Percentiles rank a stretch among this genome's conserved stretches.
These are phyloP conservation scores for Sebastolobus alascanus DNA, from an alignment of 2,797 vertebrate genomes.

Conservation along the genomic window DNA sequence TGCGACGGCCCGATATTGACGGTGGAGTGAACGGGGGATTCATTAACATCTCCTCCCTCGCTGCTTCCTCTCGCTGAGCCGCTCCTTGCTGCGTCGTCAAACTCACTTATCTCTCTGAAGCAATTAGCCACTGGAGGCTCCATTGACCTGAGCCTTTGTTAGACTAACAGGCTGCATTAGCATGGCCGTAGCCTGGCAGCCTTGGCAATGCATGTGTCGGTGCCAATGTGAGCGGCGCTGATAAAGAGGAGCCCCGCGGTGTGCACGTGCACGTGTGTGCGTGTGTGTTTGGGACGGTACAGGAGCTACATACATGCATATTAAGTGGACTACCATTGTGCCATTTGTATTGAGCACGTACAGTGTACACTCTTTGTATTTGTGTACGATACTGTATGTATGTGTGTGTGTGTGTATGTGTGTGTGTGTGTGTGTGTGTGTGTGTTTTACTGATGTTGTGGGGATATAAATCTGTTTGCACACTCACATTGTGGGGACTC, in stretches of 20 bases:
- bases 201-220: constrained; percentile 71
- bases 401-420: constrained; percentile 9
- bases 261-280: constrained; percentile 18
- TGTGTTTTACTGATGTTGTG: not conserved
- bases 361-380: constrained; percentile 14
- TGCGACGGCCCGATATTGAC: constrained; percentile 79
- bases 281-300: constrained; percentile 19
- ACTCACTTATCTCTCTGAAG: constrained; percentile 84
- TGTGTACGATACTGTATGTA: not conserved
- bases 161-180: constrained; percentile 80
- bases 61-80: constrained; percentile 67
- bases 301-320: constrained; percentile 48
- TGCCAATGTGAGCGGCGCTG: constrained; percentile 78
- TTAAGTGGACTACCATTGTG: constrained; percentile 34
- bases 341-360: constrained; percentile 19
- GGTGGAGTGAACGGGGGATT: constrained; percentile 75
- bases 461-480: not conserved
- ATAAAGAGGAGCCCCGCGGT: constrained; percentile 73
- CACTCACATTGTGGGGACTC: not conserved
- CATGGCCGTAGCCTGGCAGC: constrained; percentile 71
- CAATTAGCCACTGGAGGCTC: constrained; percentile 85
- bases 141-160: constrained; percentile 84
- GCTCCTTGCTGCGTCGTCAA: constrained; percentile 78
- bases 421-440: not conserved
- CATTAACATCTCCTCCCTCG: constrained; percentile 80